These are phyloP conservation scores for Ectemnius lituratus DNA, from an alignment of 2,888 invertebrate genomes.

Conservation along the genomic window DNA sequence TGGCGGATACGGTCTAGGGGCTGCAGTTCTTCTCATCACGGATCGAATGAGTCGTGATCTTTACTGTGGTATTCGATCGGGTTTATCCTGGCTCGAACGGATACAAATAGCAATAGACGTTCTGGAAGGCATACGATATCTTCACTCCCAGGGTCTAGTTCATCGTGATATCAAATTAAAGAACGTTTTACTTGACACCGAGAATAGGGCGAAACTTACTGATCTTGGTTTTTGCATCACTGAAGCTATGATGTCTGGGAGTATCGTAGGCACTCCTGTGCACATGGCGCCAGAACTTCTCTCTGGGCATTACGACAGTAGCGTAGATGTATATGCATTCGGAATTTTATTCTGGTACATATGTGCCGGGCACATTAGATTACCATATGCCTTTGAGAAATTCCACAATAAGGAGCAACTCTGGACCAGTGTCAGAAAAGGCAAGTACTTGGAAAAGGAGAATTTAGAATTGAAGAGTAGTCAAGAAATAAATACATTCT, in stretches of 20 bases:
- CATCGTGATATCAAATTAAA: constrained; percentile 94
- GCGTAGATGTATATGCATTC: constrained; percentile 94
- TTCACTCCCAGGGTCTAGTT: constrained; percentile 91
- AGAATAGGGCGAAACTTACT: constrained; percentile 88
- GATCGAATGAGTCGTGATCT: constrained; percentile 87
- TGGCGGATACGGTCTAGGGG: constrained; percentile 80
- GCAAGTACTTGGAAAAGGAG: constrained; percentile 75
- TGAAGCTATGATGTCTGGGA: constrained; percentile 93
- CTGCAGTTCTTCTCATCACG: constrained; percentile 90
- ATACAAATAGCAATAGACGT: constrained; percentile 89
- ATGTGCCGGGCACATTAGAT: constrained; percentile 88
- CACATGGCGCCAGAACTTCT: constrained; percentile 95
- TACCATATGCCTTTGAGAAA: constrained; percentile 89
- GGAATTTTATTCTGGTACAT: constrained; percentile 95
- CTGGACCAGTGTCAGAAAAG: constrained; percentile 90
- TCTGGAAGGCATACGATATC: constrained; percentile 91
- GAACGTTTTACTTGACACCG: constrained; percentile 89
- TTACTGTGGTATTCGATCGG: constrained; percentile 86
- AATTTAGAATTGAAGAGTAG: too few relatives aligned
- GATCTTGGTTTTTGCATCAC: constrained; percentile 95
- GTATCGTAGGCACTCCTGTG: constrained; percentile 92
- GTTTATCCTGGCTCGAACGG: constrained; percentile 82
- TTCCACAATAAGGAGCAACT: constrained; percentile 92
- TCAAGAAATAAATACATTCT: background rate
- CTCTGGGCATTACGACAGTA: constrained; percentile 88